A percentile compares a stretch with the other conserved stretches of the same genome.
These are phyloP conservation scores for Plebejus anna DNA, from an alignment of 2,888 invertebrate species.

Conservation along the genomic window DNA sequence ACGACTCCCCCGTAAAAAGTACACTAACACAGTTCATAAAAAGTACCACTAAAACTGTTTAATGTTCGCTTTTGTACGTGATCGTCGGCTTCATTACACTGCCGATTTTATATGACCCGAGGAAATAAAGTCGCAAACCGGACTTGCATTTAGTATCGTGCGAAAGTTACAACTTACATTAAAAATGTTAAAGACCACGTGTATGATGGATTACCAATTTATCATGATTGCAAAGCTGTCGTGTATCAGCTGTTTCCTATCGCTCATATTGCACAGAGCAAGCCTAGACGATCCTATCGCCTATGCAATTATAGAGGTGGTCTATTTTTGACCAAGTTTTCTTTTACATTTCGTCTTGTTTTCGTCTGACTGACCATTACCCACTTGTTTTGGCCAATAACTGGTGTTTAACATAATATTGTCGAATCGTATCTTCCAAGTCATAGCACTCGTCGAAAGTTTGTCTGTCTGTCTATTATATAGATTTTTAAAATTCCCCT, in stretches of 20 bases:
- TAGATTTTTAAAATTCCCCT: too few species aligned
- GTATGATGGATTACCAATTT: too few species aligned
- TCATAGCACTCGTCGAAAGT: slow-evolving; percentile 65
- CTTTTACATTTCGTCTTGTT: too few species aligned
- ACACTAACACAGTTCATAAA: slow-evolving; percentile 4
- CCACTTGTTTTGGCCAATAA: not conserved
- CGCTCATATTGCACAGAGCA: too few species aligned
- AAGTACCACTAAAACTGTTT: slow-evolving; percentile 15
- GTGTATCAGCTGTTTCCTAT: too few species aligned
- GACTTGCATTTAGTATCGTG: not conserved
- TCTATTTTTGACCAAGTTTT: too few species aligned
- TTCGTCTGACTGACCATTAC: too few species aligned
- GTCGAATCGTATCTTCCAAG: slow-evolving; percentile 45
- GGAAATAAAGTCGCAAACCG: not conserved
- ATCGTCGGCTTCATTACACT: slow-evolving; percentile 3
- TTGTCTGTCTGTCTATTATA: slow-evolving; percentile 33
- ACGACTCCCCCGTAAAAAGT: slow-evolving; percentile 7
- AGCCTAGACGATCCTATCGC: too few species aligned
- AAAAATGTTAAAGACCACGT: too few species aligned
- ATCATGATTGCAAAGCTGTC: too few species aligned
- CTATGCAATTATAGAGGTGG: too few species aligned
- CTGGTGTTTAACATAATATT: not conserved
- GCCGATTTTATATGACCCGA: not conserved
- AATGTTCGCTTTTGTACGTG: slow-evolving; percentile 27
- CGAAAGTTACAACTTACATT: not conserved